phyloP scores from a whole-genome alignment of 1,140 invertebrate genomes.

The Cryptotermes secundus region DNA sequence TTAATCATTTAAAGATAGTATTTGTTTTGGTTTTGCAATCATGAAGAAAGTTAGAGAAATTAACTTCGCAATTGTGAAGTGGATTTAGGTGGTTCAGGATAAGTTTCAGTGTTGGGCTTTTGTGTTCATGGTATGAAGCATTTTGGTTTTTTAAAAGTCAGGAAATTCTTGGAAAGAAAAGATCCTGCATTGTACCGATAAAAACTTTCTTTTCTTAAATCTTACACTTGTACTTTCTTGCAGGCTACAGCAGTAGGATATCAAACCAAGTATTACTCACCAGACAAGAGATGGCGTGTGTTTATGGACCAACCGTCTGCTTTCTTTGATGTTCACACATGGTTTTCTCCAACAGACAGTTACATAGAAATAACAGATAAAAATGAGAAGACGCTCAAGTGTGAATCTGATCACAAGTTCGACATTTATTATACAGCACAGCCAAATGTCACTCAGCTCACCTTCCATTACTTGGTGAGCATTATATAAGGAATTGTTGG shows the following conservation, averaged over 20 bases:
- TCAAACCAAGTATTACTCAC: constrained; percentile 51
- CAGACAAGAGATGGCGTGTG: constrained; percentile 50
- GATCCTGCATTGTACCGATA: too few relatives aligned
- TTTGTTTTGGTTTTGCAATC: too few relatives aligned
- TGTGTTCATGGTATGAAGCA: too few relatives aligned
- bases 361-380: constrained; percentile 47
- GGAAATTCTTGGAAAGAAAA: too few relatives aligned
- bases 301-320: constrained; percentile 51
- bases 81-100: too few relatives aligned
- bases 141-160: too few relatives aligned
- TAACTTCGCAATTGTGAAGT: too few relatives aligned
- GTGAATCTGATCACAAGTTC: constrained; percentile 49
- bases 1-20: too few relatives aligned
- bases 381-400: constrained; percentile 45
- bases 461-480: constrained; percentile 50
- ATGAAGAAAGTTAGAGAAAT: too few relatives aligned
- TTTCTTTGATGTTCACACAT: constrained; percentile 47
- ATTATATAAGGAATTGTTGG: constrained; percentile 23
- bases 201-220: too few relatives aligned
- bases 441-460: constrained; percentile 40
- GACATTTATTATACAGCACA: constrained; percentile 50
- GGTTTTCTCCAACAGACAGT: constrained; percentile 51
- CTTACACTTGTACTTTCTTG: not conserved
- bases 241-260: constrained; percentile 48
- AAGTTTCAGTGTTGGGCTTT: too few relatives aligned